Conservation (phyloP, 2,797 vertebrate species). For the Mallotus villosus region DNA sequence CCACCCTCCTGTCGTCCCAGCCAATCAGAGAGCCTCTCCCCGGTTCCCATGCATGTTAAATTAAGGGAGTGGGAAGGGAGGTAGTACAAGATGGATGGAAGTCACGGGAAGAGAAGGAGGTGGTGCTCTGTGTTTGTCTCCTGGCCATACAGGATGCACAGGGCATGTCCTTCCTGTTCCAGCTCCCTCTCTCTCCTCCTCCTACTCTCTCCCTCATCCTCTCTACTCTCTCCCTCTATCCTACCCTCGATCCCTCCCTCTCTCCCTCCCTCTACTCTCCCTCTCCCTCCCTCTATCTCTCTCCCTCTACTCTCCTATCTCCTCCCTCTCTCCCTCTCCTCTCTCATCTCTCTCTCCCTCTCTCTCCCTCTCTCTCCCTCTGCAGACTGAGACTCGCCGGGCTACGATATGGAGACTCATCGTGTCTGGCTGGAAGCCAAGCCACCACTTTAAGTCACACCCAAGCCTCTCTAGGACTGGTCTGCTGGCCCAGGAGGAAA, state of each 20-base stretch:
- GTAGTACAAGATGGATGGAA: not conserved
- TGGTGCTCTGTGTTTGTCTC: conserved; percentile 42
- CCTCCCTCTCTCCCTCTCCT: too few species aligned
- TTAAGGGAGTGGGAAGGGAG: conserved; percentile 17
- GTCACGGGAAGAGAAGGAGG: conserved; percentile 17
- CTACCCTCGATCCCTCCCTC: too few species aligned
- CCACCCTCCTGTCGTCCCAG: conserved; percentile 53
- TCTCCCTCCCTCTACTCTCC: too few species aligned
- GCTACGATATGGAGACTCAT: conserved; percentile 65
- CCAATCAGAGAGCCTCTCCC: conserved; percentile 56
- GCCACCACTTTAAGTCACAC: too few species aligned
- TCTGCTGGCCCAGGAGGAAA: too few species aligned
- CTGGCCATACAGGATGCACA: conserved; percentile 23
- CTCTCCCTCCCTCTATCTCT: too few species aligned
- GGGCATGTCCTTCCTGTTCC: conserved; percentile 44
- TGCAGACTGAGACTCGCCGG: conserved; percentile 52
- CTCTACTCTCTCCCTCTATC: too few species aligned
- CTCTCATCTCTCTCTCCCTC: too few species aligned
- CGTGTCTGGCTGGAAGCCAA: conserved; percentile 10
- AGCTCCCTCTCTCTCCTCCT: conserved; percentile 32
- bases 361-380: conserved; percentile 34
- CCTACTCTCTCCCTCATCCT: too few species aligned
- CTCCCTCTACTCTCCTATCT: too few species aligned
- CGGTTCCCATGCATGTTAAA: conserved; percentile 32
- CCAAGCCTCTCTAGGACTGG: too few species aligned